Base-by-base conservation (phyloP, 2,888 invertebrate species). In the Cosmia pyralina region DNA sequence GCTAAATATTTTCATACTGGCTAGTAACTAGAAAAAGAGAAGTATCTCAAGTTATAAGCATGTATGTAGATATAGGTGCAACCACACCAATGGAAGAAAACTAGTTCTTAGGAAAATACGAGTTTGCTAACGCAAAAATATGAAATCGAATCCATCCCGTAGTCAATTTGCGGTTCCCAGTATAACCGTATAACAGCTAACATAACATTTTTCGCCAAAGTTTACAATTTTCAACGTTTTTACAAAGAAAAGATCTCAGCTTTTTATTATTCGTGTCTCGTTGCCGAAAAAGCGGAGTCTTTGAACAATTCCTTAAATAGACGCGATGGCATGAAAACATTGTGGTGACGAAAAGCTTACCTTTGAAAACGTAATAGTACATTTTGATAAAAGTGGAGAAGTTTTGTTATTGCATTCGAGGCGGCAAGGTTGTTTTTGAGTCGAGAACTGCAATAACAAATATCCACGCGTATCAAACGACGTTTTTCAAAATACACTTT, bases 201-300 rank as follows among this genome's bases (percentile, higher is more conserved):
- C 4, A 44, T 50, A 22, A 63, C 17, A 19, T 50, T 58, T 48
- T 80, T 46, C 38, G 1, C 15, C 15, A 46, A 59, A 57, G 44
- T 41, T 57, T 55, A 67, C 10, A 41, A 64, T 60, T 81, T 19
- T 19, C 34, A 28, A 19, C 19, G 38, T 66, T 69, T 67, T 52
- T n/a, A 64, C 34, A 62, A 57, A 44, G 68, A 38, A 55, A 59
- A 58, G 11, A 28, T 10, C 15, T 63, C 34, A 53, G 34, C 17
- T 55, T 59, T 48, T 83, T 67, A 64, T 38, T 64, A 83, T 80
- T 84, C 81, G 1, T 19, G 52, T 50, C 59, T 59, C 75, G 81
- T 67, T 19, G 15, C 55, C 34, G 17, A 60, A 60, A n/a, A 46
- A 41, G 22, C 17, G 58, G 11, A 69, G 46, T 55, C 69, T 83